Base-by-base conservation (phyloP, 2,888 invertebrate genomes). In the Stenotaenia linearis region DNA sequence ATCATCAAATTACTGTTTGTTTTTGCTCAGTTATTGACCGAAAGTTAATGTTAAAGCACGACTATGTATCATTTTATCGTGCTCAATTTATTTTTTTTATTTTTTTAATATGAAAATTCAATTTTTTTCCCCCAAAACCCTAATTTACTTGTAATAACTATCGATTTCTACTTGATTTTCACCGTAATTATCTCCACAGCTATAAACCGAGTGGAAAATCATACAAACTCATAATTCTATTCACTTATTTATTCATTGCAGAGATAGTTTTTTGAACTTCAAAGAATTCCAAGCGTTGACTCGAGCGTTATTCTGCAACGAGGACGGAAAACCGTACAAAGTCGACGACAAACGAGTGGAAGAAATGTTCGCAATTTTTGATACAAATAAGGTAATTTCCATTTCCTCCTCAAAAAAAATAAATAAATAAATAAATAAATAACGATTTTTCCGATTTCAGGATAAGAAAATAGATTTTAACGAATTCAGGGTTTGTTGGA, bases 401-500 rank as follows among this genome's bases (percentile, higher is more conserved):
- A 78, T 80, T 69, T 56, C 28, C 15, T 12, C 75, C 12, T 40
- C n/a, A 1, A 15, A 1, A n/a, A 10, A 40, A 15, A 40, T 40
- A 10, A 40, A 18, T 18, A n/a, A n/a, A n/a, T n/a, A n/a, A n/a
- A n/a, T n/a, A n/a, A n/a, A n/a, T n/a, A n/a, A n/a, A n/a, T n/a
- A n/a, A n/a, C n/a, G n/a, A 69, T 37, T 28, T 56, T 56, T 56
- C 79, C 21, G 10, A 12, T 79, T 79, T 75, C 80, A 84, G 81
- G 84, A 85, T 79, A 83, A 83, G 5, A 81, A 89, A 84, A 91
- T 95, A 80, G 93, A 94, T 85, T 90, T 90, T 79, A 91, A 93
- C 80, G 95, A 96, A 87, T 95, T 96, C 85, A 90, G 91, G 79
- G 87, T 92, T 85, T 95, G 95, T 85, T 95, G 95, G 95, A 92